Base-by-base conservation (phyloP, 2,797 vertebrate genomes). In the Myotis planiceps region DNA sequence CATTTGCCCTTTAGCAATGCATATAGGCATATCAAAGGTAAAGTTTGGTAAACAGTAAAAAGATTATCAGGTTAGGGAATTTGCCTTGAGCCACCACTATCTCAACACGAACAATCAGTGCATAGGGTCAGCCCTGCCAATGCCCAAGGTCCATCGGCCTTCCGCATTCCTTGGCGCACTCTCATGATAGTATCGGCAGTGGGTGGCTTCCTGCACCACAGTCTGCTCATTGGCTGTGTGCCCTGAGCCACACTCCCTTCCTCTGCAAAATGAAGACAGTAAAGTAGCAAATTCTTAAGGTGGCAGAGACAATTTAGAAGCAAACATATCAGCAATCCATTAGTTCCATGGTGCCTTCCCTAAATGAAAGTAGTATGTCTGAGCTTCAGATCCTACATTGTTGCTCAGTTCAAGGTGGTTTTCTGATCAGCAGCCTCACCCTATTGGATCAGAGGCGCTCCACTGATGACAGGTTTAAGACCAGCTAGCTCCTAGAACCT, bases 391-490 rank as follows among this genome's bases (percentile, higher is more conserved):
- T 49, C 37, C 63, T 32, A 18, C 71, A 14, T 42, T 10, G 0
- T 4, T 37, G 85, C 68, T 21, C 32, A 25, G 34, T 42, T 34
- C 51, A n/a, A 60, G 76, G 39, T 75, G 78, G 79, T 32, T 95
- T 90, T 85, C 63, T 82, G 71, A 86, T 66, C 58, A 79, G 76
- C 21, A 78, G 39, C n/a, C 87, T 90, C 18, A 2, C 49, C 49
- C 25, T 34, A 0, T 49, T 75, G 81, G 32, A 68, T 78, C 55
- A 39, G 75, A 98, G 94, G 93, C 97, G 75, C 80, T 94, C 93
- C 23, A 76, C 97, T 96, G 98, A 97, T 97, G 97, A 98, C 97
- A 98, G 97, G 96, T 98, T 98, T 98, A 98, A 98, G 97, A 98
- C 95, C 98, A 98, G 97, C 95, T 98, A 98, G 96, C 98, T 97